Evolutionary conservation across 2,797 vertebrate species (phyloP).

Genomic region (Sebastes umbrosus): DNA sequence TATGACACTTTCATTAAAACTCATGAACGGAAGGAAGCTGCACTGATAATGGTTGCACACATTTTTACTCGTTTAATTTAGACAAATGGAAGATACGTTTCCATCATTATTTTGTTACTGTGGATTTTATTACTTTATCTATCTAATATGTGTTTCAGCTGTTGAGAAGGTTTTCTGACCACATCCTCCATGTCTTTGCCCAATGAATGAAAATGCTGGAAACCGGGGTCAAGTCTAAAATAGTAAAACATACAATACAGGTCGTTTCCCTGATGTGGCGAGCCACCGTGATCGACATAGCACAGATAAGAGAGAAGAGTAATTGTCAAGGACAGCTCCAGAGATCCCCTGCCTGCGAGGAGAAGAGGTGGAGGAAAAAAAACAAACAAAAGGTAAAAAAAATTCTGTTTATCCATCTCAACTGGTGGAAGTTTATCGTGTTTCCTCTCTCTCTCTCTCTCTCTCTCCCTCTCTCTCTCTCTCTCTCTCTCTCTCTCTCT

Average conservation of each 20-base stretch:
- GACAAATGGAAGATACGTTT: not conserved
- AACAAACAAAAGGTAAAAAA: slow-evolving; percentile 32
- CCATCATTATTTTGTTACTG: not conserved
- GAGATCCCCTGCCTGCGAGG: slow-evolving; percentile 29
- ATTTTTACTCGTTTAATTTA: not conserved
- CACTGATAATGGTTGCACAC: not conserved
- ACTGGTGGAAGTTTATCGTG: slow-evolving; percentile 50
- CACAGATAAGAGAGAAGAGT: slow-evolving; percentile 48
- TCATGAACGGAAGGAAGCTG: not conserved
- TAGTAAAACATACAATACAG: not conserved
- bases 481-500: not conserved
- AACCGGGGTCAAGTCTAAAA: not conserved
- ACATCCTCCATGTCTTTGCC: not conserved
- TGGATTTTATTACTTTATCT: not conserved
- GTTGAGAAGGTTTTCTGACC: not conserved
- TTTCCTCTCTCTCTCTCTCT: not conserved
- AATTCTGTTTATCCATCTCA: slow-evolving; percentile 61
- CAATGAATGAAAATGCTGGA: not conserved
- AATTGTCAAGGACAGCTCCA: slow-evolving; percentile 61
- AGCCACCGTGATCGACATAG: slow-evolving; percentile 38
- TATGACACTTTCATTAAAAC: not conserved
- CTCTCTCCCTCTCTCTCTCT: not conserved
- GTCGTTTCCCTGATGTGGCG: slow-evolving; percentile 29
- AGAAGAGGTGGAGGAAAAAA: slow-evolving; percentile 28
- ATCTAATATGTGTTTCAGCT: not conserved